Conservation (phyloP, 2,888 invertebrate species). For the Sturmia bella region DNA sequence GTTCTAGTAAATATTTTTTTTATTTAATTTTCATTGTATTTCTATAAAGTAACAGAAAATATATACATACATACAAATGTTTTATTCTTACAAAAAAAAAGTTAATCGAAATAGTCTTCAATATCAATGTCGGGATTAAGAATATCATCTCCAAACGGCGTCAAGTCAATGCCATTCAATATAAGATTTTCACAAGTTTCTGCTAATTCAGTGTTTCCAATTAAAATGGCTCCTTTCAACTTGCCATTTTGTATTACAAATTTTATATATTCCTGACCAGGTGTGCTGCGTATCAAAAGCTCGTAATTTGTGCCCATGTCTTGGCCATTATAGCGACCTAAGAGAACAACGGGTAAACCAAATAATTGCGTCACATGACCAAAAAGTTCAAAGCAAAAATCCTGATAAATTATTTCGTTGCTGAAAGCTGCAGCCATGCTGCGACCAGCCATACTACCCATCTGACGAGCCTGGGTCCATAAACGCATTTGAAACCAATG, state of each 20-base stretch:
- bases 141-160: conserved; percentile 93
- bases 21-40: conserved; percentile 23
- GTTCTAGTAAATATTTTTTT: conserved; percentile 29
- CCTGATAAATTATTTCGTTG: conserved; percentile 88
- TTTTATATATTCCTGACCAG: conserved; percentile 91
- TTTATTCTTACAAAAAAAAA: conserved; percentile 44
- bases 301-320: conserved; percentile 91
- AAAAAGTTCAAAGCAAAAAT: conserved; percentile 98
- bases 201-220: conserved; percentile 98
- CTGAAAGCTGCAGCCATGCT: conserved; percentile 87
- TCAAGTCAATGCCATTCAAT: conserved; percentile 95
- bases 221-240: conserved; percentile 95
- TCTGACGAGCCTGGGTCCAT: conserved; percentile 99
- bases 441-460: conserved; percentile 97
- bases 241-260: conserved; percentile 91
- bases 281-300: conserved; percentile 91
- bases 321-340: conserved; percentile 97
- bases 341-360: conserved; percentile 94
- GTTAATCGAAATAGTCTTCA: conserved; percentile 98
- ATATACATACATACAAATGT: conserved; percentile 15
- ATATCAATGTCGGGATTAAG: conserved; percentile 98
- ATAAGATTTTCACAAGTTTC: conserved; percentile 99
- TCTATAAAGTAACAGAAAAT: conserved; percentile 36
- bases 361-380: conserved; percentile 98
- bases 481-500: conserved; percentile 97